phyloP scores from a whole-genome alignment of 2,888 invertebrate genomes.

The Macropis europaea region DNA sequence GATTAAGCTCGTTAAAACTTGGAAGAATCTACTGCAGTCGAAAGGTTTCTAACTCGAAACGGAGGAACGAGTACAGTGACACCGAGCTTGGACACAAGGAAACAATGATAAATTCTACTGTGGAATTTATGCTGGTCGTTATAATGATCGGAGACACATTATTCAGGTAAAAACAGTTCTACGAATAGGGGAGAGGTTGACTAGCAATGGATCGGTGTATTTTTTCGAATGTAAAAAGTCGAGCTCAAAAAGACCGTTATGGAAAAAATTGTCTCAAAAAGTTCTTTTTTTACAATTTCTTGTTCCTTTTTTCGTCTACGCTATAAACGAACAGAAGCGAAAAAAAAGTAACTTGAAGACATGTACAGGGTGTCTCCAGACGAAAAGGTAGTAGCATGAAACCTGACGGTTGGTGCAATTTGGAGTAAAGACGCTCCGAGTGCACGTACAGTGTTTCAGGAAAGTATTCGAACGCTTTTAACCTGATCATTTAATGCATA shows the following conservation, averaged over 20 bases:
- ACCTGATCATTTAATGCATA: no score
- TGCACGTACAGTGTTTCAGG: no score
- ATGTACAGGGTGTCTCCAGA: no score
- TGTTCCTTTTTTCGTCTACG: background rate
- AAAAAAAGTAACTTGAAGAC: background rate
- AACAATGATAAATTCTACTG: conserved; percentile 11
- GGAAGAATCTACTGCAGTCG: conserved; percentile 25
- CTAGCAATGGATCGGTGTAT: conserved; percentile 13
- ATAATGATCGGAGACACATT: conserved; percentile 7
- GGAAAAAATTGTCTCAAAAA: conserved; percentile 7
- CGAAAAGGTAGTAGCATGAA: no score
- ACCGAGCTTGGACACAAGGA: background rate
- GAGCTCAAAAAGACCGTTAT: conserved; percentile 1
- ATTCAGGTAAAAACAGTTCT: conserved; percentile 4
- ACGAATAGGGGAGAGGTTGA: conserved; percentile 6
- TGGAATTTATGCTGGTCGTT: background rate
- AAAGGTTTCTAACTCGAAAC: conserved; percentile 6
- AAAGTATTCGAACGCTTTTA: no score
- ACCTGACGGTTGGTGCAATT: no score
- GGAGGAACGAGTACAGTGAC: conserved; percentile 2
- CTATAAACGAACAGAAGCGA: background rate
- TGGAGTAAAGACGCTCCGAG: no score
- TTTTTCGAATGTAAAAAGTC: conserved; percentile 17
- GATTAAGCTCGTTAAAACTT: conserved; percentile 26
- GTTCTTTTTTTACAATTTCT: background rate